Base-by-base conservation (phyloP, 1,140 invertebrate species). In the Leptinotarsa defecta region DNA sequence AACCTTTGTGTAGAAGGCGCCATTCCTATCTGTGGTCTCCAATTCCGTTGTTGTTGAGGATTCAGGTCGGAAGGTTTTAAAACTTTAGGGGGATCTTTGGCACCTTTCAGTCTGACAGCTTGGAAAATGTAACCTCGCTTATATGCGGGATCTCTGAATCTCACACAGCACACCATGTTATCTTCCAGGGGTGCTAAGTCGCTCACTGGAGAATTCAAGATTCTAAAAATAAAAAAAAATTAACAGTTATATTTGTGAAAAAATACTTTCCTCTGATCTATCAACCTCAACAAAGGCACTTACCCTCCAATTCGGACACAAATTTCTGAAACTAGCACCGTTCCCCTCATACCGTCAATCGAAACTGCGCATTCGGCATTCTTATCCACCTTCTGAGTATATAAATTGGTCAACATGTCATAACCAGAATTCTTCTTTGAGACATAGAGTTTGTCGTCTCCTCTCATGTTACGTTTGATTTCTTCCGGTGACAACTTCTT, bases 121-220 rank as follows among this genome's bases (percentile, higher is more conserved):
- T 92, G 91, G 86, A 96, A 98, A 15, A 96, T 88, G 83, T 91
- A 95, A 78, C 91, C 91, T 3, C 88, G 87, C 1, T 88, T 86
- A 87, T 93, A 98, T 76, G 90, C 87, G 1, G 96, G 96, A 89
- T 98, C 96, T 73, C 91, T 85, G 84, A 89, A 98, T 62, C 91
- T 87, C 2, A 95, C 89, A 82, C 94, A 96, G 81, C 86, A 89
- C 82, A 89, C 89, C 13, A 81, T 81, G 85, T 92, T 92, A 34
- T 87, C 87, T 27, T 83, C 83, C 19, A 93, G 86, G 24, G 89
- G 89, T 3, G 88, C 84, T 62, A 92, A 85, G 1, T 91, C 92
- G 8, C 88, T 86, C 24, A 95, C 91, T 0, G 94, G 94, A 0
- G 93, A 95, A 27, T 88, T 83, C 22, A 94, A 86, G 62, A 89